A percentile compares a stretch with the other conserved stretches of the same genome.
Evolutionary conservation across 2,797 vertebrate species (phyloP).

Genomic region (Cynopterus sphinx): DNA sequence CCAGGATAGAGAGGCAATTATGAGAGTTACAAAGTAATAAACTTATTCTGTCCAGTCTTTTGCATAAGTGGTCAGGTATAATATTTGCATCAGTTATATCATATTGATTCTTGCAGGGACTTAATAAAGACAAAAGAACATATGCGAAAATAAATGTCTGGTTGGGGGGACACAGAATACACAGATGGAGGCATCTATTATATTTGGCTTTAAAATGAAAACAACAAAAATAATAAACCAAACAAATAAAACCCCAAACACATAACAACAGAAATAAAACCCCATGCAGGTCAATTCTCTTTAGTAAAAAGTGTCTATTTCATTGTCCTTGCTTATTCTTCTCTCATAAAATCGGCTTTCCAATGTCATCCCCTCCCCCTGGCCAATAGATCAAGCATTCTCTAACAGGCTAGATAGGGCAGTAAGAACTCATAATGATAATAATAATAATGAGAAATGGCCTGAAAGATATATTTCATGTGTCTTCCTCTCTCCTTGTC

Average conservation of each 20-base stretch:
- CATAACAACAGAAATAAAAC: not conserved
- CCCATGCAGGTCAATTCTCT: constrained; percentile 1
- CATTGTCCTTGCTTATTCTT: constrained; percentile 78
- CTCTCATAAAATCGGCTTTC: constrained; percentile 72
- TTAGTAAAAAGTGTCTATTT: constrained; percentile 46
- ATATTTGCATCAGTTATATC: constrained; percentile 41
- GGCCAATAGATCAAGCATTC: constrained; percentile 78
- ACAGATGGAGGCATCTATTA: not conserved
- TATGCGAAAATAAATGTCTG: constrained; percentile 2
- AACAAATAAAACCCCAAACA: not conserved
- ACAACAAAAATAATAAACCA: not conserved
- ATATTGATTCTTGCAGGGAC: constrained; percentile 31
- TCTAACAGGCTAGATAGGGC: constrained; percentile 76
- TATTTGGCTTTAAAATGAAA: constrained; percentile 34
- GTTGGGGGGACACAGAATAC: not conserved
- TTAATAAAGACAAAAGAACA: constrained; percentile 57
- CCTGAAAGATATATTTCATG: constrained; percentile 81
- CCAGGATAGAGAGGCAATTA: not conserved
- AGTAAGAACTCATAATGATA: constrained; percentile 82
- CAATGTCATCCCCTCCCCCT: constrained; percentile 71
- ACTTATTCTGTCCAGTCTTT: constrained; percentile 40
- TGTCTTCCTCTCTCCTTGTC: constrained; percentile 75
- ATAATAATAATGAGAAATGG: constrained; percentile 82
- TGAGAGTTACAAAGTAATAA: not conserved
- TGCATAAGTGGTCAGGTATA: constrained; percentile 37